These are phyloP conservation scores for Desmodus rotundus DNA, from an alignment of 2,113 vertebrate species.

Conservation along the genomic window DNA sequence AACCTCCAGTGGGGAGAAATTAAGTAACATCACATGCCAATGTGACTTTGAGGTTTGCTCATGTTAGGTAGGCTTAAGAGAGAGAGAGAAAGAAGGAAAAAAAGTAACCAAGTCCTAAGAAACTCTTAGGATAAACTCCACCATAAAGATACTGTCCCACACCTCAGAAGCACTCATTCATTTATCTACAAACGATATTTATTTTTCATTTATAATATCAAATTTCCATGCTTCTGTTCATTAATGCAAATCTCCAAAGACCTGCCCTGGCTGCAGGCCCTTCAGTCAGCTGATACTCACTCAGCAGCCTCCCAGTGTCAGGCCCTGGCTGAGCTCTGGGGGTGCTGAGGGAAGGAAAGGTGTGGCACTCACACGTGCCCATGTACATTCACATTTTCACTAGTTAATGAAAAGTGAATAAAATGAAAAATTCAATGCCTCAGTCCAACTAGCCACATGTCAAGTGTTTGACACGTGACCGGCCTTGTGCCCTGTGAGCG, in stretches of 20 bases:
- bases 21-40: neutral
- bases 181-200: constrained; percentile 51
- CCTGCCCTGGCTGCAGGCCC: neutral
- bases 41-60: neutral
- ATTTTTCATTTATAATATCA: constrained; percentile 44
- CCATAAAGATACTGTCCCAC: neutral
- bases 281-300: neutral
- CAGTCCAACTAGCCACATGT: neutral
- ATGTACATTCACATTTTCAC: neutral
- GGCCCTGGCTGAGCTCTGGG: neutral
- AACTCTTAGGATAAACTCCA: constrained; percentile 43
- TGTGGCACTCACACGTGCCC: neutral
- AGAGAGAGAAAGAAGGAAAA: neutral
- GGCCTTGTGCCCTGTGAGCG: neutral
- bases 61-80: neutral
- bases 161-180: constrained; percentile 36
- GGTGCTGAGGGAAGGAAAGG: neutral
- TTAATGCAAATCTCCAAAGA: constrained; percentile 31
- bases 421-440: neutral
- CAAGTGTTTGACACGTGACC: neutral
- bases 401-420: neutral
- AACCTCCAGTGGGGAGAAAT: neutral
- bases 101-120: constrained; percentile 6
- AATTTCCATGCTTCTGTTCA: constrained; percentile 15
- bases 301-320: neutral